Base-by-base conservation (phyloP, 2,797 vertebrate genomes). In the Ceryle rudis region DNA sequence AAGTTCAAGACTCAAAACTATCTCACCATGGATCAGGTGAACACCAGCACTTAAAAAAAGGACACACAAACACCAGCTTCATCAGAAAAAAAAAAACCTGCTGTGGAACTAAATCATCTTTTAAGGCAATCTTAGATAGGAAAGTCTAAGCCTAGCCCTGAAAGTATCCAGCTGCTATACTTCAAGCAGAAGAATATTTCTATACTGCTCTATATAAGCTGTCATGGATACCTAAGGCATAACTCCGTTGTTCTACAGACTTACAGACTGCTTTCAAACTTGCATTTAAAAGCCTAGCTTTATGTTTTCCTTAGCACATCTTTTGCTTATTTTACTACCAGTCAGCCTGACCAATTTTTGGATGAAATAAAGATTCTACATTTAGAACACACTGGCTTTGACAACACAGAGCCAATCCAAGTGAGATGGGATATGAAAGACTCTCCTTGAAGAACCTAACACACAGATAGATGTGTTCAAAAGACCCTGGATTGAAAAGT, bases 261-360 rank as follows among this genome's bases (percentile, higher is more conserved):
- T 86, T 71, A 81, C 35, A 89, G 33, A 44, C 41, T 41, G 5
- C 37, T 89, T 82, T 91, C 58, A 83, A 73, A 75, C 13, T 55
- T 77, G 29, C 17, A 28, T 42, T 13, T 51, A 26, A 66, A 94
- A 86, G 33, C 14, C 9, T 41, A 83, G 17, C 6, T 80, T 73
- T 62, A 9, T 75, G 46, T 66, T 35, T 77, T 60, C 39, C 78
- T 85, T 67, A 37, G 25, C 44, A 44, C 12, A 71, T 28, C 47
- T 82, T 77, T 28, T 78, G 20, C 22, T 35, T 73, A 29, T 81
- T 78, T 93, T 66, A 67, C 5, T 70, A 77, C 33, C 46, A 61
- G 23, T 46, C 46, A 57, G 28, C 44, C 17, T 84, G 37, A 2
- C 5, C 15, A 33, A 2, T 35, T 15, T 31, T 37, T 29, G 25